Evolutionary conservation across 2,888 invertebrate genomes (phyloP).

Genomic region (Mesorhabditis spiculigera): DNA sequence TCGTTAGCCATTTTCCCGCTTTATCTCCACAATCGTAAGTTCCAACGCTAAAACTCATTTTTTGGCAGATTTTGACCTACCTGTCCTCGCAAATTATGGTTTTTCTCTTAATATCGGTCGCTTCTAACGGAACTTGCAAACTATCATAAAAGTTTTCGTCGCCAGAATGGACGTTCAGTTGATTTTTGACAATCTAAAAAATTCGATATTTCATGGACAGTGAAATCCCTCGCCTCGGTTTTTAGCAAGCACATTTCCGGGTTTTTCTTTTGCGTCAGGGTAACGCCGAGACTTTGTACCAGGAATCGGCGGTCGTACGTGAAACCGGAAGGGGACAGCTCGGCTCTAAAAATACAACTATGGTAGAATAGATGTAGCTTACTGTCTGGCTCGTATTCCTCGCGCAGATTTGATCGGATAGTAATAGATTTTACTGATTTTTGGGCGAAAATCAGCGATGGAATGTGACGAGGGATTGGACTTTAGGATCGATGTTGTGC

Average conservation of each 20-base stretch:
- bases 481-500: not conserved
- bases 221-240: slow-evolving; percentile 10
- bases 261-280: slow-evolving; percentile 82
- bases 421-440: slow-evolving; percentile 23
- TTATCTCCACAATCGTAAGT: slow-evolving; percentile 81
- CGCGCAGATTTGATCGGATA: slow-evolving; percentile 47
- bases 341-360: slow-evolving; percentile 66
- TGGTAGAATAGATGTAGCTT: slow-evolving; percentile 5
- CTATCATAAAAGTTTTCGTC: too few species aligned
- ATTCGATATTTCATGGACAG: too few species aligned
- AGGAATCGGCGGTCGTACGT: slow-evolving; percentile 89
- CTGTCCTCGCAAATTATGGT: slow-evolving; percentile 81
- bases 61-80: slow-evolving; percentile 8
- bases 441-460: slow-evolving; percentile 10
- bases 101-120: slow-evolving; percentile 64
- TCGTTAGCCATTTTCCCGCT: slow-evolving; percentile 76
- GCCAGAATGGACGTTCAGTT: too few species aligned
- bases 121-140: not conserved
- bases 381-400: slow-evolving; percentile 19
- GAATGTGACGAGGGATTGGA: not conserved
- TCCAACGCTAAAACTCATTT: slow-evolving; percentile 63
- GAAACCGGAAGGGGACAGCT: slow-evolving; percentile 74
- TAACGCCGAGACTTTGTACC: slow-evolving; percentile 76
- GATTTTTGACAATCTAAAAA: too few species aligned
- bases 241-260: slow-evolving; percentile 69